Evolutionary conservation across 1,140 invertebrate species (phyloP).

Genomic region (Drosophila carrolli): DNA sequence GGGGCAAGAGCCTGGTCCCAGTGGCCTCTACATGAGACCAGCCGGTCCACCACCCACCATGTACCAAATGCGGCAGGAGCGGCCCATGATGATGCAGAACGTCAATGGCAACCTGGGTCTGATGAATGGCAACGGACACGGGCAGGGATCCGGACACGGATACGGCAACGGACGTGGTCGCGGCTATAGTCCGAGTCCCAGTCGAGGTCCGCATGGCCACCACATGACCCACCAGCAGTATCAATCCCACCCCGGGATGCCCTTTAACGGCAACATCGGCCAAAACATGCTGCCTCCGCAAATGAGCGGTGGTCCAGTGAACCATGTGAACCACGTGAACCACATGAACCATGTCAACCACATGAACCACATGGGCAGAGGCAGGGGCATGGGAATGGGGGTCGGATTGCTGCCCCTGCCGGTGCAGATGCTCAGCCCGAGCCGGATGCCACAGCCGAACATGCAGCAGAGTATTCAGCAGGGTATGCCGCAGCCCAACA

Average conservation of each 20-base stretch:
- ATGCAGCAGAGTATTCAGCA: background rate
- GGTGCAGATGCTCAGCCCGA: background rate
- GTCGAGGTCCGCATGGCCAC: background rate
- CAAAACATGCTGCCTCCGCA: background rate
- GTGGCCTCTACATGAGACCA: background rate
- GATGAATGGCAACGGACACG: background rate
- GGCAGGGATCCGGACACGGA: background rate
- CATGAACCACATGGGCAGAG: background rate
- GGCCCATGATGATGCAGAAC: slow-evolving; percentile 2
- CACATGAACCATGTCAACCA: background rate
- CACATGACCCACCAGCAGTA: background rate
- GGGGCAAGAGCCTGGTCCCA: background rate
- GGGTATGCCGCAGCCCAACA: background rate
- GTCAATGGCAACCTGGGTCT: background rate
- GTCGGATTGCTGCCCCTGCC: background rate
- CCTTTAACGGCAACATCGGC: background rate
- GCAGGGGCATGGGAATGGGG: background rate
- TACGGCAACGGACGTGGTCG: background rate
- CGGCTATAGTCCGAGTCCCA: background rate
- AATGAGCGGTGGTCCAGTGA: background rate
- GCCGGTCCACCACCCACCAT: background rate
- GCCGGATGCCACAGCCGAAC: slow-evolving; percentile 3
- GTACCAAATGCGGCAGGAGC: background rate
- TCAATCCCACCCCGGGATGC: background rate
- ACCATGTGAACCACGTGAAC: background rate